Base-by-base conservation (phyloP, 2,888 invertebrate species). In the Portevinia maculata region DNA sequence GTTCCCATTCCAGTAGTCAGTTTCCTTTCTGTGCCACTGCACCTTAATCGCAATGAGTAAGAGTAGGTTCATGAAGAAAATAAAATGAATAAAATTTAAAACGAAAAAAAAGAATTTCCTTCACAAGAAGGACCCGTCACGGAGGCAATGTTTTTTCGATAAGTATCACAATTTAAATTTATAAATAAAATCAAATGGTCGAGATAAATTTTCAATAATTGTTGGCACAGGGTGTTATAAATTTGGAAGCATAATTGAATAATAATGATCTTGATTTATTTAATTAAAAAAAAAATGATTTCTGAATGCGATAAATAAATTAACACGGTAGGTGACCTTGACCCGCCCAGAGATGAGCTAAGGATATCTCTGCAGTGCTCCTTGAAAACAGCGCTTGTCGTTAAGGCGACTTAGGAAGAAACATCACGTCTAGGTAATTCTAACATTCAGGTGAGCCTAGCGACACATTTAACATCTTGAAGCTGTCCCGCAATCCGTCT, bases 101-200 rank as follows among this genome's bases (percentile, higher is more conserved):
- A n/a, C 24, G 13, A 15, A 37, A 41, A 50, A 15, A 15, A 37
- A 41, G 41, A 15, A 24, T 9, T 48, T 19, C 55, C 34, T 74
- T 57, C 46, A 44, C 52, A 59, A 46, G 13, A 48, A 8, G 32
- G 21, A 17, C 17, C 3, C 11, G 73, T 48, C 39, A 48, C 21
- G 55, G 44, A 34, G 15, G 60, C 3, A 53, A 44, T 34, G 41
- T 71, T 11, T 28, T 52, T 30, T n/a, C 69, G 44, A 37, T 28
- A n/a, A 21, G 19, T 19, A 53, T 73, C 53, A 44, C 62, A 53
- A 62, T 62, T 34, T 44, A 53, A 73, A 73, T 62, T 53, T 46
- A 52, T 62, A 53, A 73, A 62, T 52, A 46, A 44, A 64, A 55
- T 41, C 28, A 41, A 44, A 32, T 44, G 17, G 52, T 55, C 46